Base-by-base conservation (phyloP, 2,797 vertebrate genomes). In the Oreortyx pictus region DNA sequence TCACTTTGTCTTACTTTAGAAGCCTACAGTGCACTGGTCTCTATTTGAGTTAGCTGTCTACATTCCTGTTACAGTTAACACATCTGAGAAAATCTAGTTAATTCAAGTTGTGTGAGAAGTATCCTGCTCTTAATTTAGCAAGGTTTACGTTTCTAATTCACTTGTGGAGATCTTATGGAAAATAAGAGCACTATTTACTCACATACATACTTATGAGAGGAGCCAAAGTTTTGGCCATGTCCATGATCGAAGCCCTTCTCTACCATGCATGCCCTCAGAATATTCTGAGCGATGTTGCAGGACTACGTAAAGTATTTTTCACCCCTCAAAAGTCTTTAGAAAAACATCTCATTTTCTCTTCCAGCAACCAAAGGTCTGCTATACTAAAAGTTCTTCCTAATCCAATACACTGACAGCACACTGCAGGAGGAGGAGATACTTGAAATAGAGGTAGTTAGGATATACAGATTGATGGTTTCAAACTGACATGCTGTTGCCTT, bases 381-480 rank as follows among this genome's bases (percentile, higher is more conserved):
- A 22, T 39, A 37, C 25, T 75, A 61, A 88, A 39, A 4, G 4
- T n/a, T 89, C 56, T 75, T 93, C 59, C 67, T 78, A 86, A 70
- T 72, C 39, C 37, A 74, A 35, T 65, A n/a, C 67, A 19, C 57
- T 80, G 65, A 72, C 7, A 75, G 59, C 20, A 43, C 41, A 33
- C 11, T 70, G 24, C 19, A 81, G 33, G 25, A 72, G 6, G 17
- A 81, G 33, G 25, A 72, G 6, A 18, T 7, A 41, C 8, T 7
- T 47, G 37, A 73, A 88, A 35, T 44, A 31, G 6, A 86, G 82
- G 29, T 18, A 73, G 23, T 78, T 61, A 71, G 20, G 29, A 50
- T 59, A 23, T 15, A 29, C 2, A 54, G n/a, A 88, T 18, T 70
- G 66, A 70, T 4, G 64, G 29, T 84, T 82, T 62, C 56, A 49